phyloP scores from a whole-genome alignment of 2,113 vertebrate genomes.

The Halichoerus grypus region DNA sequence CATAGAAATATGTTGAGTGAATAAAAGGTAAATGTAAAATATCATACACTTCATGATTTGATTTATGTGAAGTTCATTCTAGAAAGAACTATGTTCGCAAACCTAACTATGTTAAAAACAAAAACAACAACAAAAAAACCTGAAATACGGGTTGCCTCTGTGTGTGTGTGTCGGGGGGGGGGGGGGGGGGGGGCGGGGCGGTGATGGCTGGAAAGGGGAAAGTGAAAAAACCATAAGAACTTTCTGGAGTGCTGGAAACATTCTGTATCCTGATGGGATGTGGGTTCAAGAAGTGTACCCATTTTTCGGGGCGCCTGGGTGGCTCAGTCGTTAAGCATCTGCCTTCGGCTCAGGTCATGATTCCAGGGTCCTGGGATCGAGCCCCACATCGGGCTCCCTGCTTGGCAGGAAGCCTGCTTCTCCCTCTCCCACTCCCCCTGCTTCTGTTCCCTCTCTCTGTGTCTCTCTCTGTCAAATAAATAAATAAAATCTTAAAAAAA shows the following conservation, averaged over 20 bases:
- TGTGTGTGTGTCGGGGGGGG: no score
- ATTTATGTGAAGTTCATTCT: background rate
- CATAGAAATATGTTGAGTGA: background rate
- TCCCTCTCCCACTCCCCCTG: no score
- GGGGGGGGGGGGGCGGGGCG: accelerated
- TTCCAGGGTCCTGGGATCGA: no score
- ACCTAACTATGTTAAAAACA: background rate
- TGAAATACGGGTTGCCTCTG: background rate
- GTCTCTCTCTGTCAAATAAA: no score
- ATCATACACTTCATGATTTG: background rate
- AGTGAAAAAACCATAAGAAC: background rate
- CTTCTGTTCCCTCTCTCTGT: no score
- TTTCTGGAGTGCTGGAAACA: background rate
- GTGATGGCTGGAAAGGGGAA: background rate
- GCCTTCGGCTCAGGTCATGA: no score
- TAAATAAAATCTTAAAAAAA: no score
- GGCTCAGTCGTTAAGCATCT: no score
- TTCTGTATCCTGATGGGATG: background rate
- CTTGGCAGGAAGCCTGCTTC: no score
- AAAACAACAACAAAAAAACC: background rate
- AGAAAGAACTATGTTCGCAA: background rate
- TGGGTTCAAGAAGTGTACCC: background rate
- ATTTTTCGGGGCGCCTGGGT: no score
- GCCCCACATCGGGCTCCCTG: no score
- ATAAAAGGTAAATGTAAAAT: background rate